phyloP scores from a whole-genome alignment of 2,113 vertebrate genomes.

The Falco punctatus region DNA sequence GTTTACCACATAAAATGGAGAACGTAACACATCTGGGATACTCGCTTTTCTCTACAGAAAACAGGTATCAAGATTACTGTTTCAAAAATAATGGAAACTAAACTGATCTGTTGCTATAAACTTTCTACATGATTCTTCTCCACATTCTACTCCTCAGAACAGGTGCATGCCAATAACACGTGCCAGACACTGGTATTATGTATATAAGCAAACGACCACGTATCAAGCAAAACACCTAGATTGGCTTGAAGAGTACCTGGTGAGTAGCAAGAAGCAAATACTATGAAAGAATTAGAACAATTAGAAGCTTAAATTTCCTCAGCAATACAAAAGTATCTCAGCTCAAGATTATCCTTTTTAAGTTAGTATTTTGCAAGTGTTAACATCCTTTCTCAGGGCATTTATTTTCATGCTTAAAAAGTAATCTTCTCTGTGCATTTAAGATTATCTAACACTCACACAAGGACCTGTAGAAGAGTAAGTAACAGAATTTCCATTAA shows the following conservation, averaged over 20 bases:
- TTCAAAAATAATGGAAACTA: neutral
- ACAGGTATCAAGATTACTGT: neutral
- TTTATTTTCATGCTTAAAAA: conserved; percentile 11
- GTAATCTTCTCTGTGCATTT: neutral
- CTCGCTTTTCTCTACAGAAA: neutral
- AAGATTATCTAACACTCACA: neutral
- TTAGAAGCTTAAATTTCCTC: neutral
- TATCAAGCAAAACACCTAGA: neutral
- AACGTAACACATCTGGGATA: neutral
- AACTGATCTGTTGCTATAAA: neutral
- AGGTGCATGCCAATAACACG: neutral
- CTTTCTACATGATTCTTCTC: neutral
- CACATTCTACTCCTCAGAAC: neutral
- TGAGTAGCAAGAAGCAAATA: neutral
- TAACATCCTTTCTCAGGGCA: neutral
- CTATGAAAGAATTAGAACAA: neutral
- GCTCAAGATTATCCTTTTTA: conserved; percentile 15
- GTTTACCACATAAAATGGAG: neutral
- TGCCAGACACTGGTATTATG: neutral
- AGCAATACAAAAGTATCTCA: neutral
- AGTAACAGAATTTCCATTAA: neutral
- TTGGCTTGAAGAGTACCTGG: neutral
- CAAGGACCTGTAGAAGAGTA: neutral
- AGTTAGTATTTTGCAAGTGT: neutral
- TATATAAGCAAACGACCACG: neutral